Conservation (phyloP, 2,797 vertebrate genomes). For the Dryobates pubescens region DNA sequence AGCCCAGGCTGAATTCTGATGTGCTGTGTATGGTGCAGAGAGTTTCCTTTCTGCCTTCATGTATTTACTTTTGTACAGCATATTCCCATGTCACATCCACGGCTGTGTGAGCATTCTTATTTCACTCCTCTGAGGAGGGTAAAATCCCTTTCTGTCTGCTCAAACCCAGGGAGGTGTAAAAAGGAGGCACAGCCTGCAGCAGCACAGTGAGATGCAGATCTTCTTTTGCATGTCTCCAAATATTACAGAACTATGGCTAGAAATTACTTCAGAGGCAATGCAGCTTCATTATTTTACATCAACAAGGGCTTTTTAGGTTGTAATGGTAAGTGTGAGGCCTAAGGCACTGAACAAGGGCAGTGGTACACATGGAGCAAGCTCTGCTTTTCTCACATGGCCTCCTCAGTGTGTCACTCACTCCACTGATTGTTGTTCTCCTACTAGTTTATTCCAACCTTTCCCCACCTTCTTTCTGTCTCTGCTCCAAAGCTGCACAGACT, state of each 20-base stretch:
- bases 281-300: neutral
- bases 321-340: neutral
- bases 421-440: neutral
- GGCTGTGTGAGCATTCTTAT: too few relatives aligned
- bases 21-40: too few relatives aligned
- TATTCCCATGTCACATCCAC: too few relatives aligned
- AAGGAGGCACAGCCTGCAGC: neutral
- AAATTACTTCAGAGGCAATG: neutral
- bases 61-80: too few relatives aligned
- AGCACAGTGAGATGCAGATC: neutral
- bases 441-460: neutral
- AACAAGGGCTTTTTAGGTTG: neutral
- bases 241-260: neutral
- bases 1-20: too few relatives aligned
- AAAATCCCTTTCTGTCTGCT: neutral
- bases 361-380: neutral
- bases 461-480: neutral
- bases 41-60: too few relatives aligned
- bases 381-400: neutral
- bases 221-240: neutral
- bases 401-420: neutral
- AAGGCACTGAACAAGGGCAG: neutral
- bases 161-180: too few relatives aligned
- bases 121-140: too few relatives aligned
- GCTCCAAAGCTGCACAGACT: neutral